These are phyloP conservation scores for Magallana gigas DNA, from an alignment of 1,140 invertebrate genomes.

Conservation along the genomic window DNA sequence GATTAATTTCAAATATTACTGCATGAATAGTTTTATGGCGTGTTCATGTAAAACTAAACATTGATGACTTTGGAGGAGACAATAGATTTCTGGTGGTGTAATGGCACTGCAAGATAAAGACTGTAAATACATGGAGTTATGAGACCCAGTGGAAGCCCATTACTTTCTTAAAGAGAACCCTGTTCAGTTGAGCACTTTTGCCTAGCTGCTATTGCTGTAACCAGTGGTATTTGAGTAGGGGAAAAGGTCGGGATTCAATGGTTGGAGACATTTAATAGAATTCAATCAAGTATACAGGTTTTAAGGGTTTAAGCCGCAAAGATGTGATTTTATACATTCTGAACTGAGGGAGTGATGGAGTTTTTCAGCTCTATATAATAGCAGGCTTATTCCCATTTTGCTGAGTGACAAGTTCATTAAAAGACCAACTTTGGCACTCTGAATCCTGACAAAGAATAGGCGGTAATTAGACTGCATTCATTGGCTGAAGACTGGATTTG, in stretches of 20 bases:
- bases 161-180: not conserved
- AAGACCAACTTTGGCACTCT: not conserved
- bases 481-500: constrained; percentile 25
- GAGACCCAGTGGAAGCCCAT: not conserved
- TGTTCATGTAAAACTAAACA: constrained; percentile 7
- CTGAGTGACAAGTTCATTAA: constrained; percentile 28
- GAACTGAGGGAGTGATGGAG: not conserved
- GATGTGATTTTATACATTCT: constrained; percentile 10
- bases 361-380: constrained; percentile 10
- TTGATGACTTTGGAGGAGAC: constrained; percentile 14
- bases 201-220: constrained; percentile 8
- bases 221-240: not conserved
- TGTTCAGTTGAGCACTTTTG: constrained; percentile 8
- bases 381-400: not conserved
- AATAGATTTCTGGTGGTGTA: not conserved
- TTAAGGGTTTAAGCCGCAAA: constrained; percentile 18
- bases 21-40: constrained; percentile 15
- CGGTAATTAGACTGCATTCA: constrained; percentile 17
- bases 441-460: constrained; percentile 15
- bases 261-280: constrained; percentile 32
- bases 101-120: not conserved
- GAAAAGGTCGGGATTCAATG: not conserved
- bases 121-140: not conserved
- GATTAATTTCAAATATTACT: constrained; percentile 6
- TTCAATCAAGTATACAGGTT: constrained; percentile 24